Conservation (phyloP, 2,888 invertebrate genomes). For the Carpatolechia fugitivella region DNA sequence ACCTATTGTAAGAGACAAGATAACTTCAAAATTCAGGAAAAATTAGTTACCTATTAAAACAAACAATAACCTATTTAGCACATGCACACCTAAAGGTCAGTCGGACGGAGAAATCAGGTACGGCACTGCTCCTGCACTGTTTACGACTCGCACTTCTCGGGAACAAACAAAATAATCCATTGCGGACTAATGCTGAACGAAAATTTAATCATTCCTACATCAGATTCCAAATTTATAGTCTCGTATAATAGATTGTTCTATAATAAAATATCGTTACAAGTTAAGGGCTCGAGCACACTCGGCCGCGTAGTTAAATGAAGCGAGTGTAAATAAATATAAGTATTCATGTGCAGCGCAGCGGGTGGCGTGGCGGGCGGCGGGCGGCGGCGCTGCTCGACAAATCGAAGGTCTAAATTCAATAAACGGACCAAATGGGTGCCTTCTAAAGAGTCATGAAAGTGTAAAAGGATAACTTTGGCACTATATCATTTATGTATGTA, state of each 20-base stretch:
- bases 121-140: too few relatives aligned
- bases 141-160: too few relatives aligned
- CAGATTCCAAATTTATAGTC: too few relatives aligned
- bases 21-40: too few relatives aligned
- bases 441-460: slow-evolving; percentile 12
- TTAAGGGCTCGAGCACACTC: slow-evolving; percentile 57
- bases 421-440: slow-evolving; percentile 46
- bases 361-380: slow-evolving; percentile 67
- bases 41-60: too few relatives aligned
- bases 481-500: slow-evolving; percentile 18
- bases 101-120: too few relatives aligned
- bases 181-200: too few relatives aligned
- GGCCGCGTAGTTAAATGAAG: slow-evolving; percentile 73
- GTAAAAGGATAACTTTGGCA: slow-evolving; percentile 24
- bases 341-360: slow-evolving; percentile 64
- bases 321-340: slow-evolving; percentile 78
- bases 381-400: slow-evolving; percentile 51
- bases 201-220: too few relatives aligned
- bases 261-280: slow-evolving; percentile 48
- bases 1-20: too few relatives aligned
- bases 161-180: too few relatives aligned
- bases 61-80: too few relatives aligned
- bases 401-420: slow-evolving; percentile 65
- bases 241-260: slow-evolving; percentile 27
- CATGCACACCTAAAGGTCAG: too few relatives aligned